A percentile compares a stretch with the other conserved stretches of the same genome.
These are phyloP conservation scores for Clamator glandarius DNA, from an alignment of 2,797 vertebrate species.

Conservation along the genomic window DNA sequence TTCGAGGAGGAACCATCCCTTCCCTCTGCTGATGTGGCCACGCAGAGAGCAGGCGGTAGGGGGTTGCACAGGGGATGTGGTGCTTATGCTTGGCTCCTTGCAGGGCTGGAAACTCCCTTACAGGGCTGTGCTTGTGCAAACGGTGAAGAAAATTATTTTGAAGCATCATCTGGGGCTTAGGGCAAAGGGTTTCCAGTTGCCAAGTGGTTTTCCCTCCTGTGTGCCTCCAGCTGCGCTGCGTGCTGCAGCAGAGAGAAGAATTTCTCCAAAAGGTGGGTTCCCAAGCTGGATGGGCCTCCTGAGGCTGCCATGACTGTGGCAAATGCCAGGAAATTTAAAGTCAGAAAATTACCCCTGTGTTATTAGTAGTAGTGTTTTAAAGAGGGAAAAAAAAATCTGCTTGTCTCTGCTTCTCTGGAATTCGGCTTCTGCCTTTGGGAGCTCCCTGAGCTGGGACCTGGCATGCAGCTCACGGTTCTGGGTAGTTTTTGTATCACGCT, in stretches of 20 bases:
- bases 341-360: not conserved
- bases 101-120: too few relatives aligned
- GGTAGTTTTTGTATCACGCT: not conserved
- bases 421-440: not conserved
- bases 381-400: not conserved
- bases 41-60: too few relatives aligned
- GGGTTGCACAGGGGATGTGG: too few relatives aligned
- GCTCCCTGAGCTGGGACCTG: not conserved
- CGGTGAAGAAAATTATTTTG: not conserved
- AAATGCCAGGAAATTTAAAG: slow-evolving; percentile 14
- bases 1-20: too few relatives aligned
- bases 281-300: not conserved
- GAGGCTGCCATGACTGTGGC: not conserved
- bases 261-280: not conserved
- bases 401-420: not conserved
- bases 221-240: not conserved
- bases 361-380: not conserved
- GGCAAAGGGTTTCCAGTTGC: not conserved
- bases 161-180: not conserved
- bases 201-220: not conserved
- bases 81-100: too few relatives aligned
- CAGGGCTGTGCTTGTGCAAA: not conserved
- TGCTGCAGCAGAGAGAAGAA: not conserved
- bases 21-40: too few relatives aligned
- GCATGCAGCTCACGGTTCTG: rapidly evolving